Base-by-base conservation (phyloP, 2,888 invertebrate genomes). In the Caenorhabditis sp. region DNA sequence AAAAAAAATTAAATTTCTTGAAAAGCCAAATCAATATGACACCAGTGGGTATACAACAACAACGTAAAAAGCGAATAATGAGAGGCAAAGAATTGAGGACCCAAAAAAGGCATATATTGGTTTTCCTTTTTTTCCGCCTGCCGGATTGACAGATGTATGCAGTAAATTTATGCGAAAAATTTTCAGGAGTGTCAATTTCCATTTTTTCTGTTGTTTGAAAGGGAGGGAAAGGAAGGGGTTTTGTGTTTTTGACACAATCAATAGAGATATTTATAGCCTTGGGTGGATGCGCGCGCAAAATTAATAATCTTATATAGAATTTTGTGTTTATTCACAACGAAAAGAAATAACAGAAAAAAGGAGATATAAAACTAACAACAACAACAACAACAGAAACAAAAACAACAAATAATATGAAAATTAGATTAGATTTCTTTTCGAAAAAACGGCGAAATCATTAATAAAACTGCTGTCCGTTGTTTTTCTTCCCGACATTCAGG, bases 401-500 rank as follows among this genome's bases (percentile, higher is more conserved):
- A 50, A 20, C 20, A 50, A n/a, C 52, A 21, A 54, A 23, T 23
- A 54, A 21, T n/a, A 5, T 17, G n/a, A 52, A 12, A 25, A 21
- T 14, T 23, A 12, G 54, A 25, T 23, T 14, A 54, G 8, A 25
- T 7, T 4, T 4, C 31, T 31, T 31, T 14, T 26, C 25, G 12
- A 57, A 57, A 26, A n/a, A 5, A 27, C n/a, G 23, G 21, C 10
- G 54, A 5, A 23, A 54, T 21, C 17, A n/a, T 57, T 25, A 57
- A 57, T 43, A 67, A 20, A 49, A 64, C 27, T 43, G 43, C 3
- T 43, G 43, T 3, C 43, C 43, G 14, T 43, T 43, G 3, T 17
- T 17, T 43, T 62, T 67, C 27, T 70, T 66, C 12, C 70, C 71
- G 38, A 72, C 66, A 54, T 81, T 79, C 61, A 81, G 60, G 66